phyloP scores from a whole-genome alignment of 2,113 vertebrate genomes.

The Pterophyllum scalare region DNA sequence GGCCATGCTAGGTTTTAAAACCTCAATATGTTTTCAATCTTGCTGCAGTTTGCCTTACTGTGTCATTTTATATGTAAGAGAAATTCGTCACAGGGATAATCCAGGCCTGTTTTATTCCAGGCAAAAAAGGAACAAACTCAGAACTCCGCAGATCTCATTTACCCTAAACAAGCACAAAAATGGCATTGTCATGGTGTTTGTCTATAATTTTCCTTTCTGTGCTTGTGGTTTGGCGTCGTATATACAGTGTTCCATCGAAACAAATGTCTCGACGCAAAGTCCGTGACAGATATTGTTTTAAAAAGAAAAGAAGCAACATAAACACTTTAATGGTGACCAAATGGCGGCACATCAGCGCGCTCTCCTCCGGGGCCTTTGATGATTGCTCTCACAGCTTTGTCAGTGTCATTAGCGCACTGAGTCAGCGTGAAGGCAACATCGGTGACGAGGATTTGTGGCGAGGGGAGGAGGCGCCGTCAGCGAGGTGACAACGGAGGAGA shows the following conservation, averaged over 20 bases:
- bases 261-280: conserved; percentile 11
- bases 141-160: conserved; percentile 10
- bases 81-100: conserved; percentile 11
- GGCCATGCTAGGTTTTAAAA: neutral
- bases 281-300: conserved; percentile 41
- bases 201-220: conserved; percentile 40
- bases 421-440: conserved; percentile 17
- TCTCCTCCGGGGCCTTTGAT: conserved; percentile 26
- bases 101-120: neutral
- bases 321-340: conserved; percentile 56
- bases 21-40: conserved; percentile 10
- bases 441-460: conserved; percentile 24
- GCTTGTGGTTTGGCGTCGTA: conserved; percentile 43
- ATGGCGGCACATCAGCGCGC: conserved; percentile 34
- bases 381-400: conserved; percentile 23
- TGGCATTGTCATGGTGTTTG: conserved; percentile 36
- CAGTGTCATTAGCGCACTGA: conserved; percentile 30
- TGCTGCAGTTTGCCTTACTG: neutral
- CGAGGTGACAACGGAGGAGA: conserved; percentile 40
- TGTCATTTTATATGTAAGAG: conserved; percentile 12
- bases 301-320: conserved; percentile 40
- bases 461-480: conserved; percentile 29
- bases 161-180: conserved; percentile 42
- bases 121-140: conserved; percentile 1
- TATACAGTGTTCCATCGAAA: conserved; percentile 14